A percentile compares a stretch with the other conserved stretches of the same genome.
Evolutionary conservation across 1,140 invertebrate species (phyloP).

Genomic region (Pachyrhynchus sulphureomaculatus): DNA sequence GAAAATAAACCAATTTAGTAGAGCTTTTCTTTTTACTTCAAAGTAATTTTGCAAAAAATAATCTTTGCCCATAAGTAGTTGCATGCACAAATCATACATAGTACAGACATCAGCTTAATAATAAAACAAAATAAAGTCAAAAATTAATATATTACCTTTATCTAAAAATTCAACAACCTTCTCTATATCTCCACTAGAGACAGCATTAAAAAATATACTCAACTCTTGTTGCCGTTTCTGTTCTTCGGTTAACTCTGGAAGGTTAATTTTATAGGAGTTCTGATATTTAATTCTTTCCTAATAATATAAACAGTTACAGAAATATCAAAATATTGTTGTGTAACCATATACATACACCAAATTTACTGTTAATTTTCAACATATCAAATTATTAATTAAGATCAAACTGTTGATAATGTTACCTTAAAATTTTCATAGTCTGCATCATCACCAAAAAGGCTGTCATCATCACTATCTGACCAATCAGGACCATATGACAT

Average conservation of each 20-base stretch:
- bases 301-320: constrained; percentile 6
- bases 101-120: too few relatives aligned
- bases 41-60: too few relatives aligned
- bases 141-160: constrained; percentile 31
- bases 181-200: constrained; percentile 23
- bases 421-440: constrained; percentile 33
- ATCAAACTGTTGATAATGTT: too few relatives aligned
- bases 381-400: constrained; percentile 2
- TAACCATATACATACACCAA: too few relatives aligned
- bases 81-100: too few relatives aligned
- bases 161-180: constrained; percentile 22
- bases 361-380: too few relatives aligned
- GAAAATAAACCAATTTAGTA: too few relatives aligned
- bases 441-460: constrained; percentile 32
- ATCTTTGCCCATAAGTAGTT: too few relatives aligned
- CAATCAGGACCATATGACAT: constrained; percentile 28
- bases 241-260: constrained; percentile 20
- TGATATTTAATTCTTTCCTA: constrained; percentile 6
- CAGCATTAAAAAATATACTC: constrained; percentile 18
- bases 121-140: too few relatives aligned
- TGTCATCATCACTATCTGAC: constrained; percentile 38
- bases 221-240: constrained; percentile 20
- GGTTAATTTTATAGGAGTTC: not conserved
- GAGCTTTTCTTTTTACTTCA: too few relatives aligned
- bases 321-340: not conserved